Conservation (phyloP, 2,113 vertebrate genomes). For the Erythrocebus patas region DNA sequence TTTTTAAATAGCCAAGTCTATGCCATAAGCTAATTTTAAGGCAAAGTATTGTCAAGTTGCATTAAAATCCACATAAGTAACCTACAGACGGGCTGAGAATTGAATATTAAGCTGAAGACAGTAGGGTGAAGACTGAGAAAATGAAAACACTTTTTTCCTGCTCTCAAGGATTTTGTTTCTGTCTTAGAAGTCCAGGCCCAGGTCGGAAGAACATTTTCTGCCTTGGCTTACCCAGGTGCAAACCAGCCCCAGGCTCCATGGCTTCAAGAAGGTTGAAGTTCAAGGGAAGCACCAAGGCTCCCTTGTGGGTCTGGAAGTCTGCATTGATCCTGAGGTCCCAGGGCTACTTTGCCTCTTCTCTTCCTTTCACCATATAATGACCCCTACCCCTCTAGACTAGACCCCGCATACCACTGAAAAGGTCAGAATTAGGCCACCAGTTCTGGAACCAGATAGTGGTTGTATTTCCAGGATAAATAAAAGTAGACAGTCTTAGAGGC, state of each 20-base stretch:
- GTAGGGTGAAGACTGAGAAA: not conserved
- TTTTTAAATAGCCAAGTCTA: not conserved
- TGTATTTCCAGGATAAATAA: conserved; percentile 20
- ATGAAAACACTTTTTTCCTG: not conserved
- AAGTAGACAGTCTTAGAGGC: not conserved
- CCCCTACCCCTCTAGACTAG: not conserved
- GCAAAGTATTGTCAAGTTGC: not conserved
- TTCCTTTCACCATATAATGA: not conserved
- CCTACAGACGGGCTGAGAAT: not conserved
- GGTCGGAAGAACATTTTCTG: not conserved
- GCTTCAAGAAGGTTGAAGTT: not conserved
- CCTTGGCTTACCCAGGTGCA: not conserved
- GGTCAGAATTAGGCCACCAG: not conserved
- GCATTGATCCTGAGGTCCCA: not conserved
- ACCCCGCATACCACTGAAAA: not conserved
- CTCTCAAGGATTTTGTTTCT: not conserved
- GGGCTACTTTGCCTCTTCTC: not conserved
- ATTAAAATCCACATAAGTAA: not conserved
- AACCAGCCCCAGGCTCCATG: not conserved
- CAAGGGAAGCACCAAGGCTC: too few species aligned
- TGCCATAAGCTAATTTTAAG: not conserved
- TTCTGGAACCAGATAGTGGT: not conserved
- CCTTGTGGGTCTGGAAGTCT: too few species aligned
- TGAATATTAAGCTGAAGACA: not conserved
- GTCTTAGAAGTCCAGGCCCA: not conserved